A percentile compares a stretch with the other conserved stretches of the same genome.
These are phyloP conservation scores for Sinotaia quadrata DNA, from an alignment of 2,888 invertebrate genomes.

Conservation along the genomic window DNA sequence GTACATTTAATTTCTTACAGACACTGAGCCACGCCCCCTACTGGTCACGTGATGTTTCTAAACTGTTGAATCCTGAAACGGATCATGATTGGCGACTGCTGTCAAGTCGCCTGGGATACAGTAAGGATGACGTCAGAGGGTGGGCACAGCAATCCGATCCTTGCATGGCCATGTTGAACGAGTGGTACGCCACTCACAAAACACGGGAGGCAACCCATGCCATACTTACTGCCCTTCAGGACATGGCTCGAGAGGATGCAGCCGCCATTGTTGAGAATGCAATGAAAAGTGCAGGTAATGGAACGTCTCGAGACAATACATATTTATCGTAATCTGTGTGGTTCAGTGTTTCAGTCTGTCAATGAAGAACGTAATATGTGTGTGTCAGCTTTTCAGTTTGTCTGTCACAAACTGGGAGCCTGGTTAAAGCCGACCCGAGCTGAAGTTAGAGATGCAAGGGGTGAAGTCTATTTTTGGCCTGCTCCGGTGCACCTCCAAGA, in stretches of 20 bases:
- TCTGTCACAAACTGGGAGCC: too few species aligned
- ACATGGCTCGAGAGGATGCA: conserved; percentile 66
- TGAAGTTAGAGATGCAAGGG: too few species aligned
- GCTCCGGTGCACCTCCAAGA: too few species aligned
- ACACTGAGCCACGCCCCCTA: conserved; percentile 66
- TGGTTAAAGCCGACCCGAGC: too few species aligned
- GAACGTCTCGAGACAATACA: too few species aligned
- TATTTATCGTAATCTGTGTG: too few species aligned
- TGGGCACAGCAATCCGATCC: conserved; percentile 68
- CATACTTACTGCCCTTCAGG: conserved; percentile 57
- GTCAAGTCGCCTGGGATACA: conserved; percentile 64
- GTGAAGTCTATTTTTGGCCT: too few species aligned
- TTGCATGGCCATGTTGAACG: conserved; percentile 67
- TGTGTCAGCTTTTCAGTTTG: too few species aligned
- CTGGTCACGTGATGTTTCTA: conserved; percentile 66
- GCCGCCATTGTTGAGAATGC: conserved; percentile 63
- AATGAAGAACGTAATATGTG: too few species aligned
- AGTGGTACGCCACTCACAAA: conserved; percentile 66
- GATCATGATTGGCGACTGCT: conserved; percentile 68
- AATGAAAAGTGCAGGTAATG: conserved; percentile 55
- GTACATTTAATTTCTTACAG: conserved; percentile 35
- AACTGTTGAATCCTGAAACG: conserved; percentile 58
- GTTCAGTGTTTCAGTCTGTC: too few species aligned
- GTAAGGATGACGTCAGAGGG: conserved; percentile 61
- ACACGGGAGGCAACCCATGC: conserved; percentile 62